phyloP scores from a whole-genome alignment of 2,797 vertebrate species.

The Taenioides sp. region DNA sequence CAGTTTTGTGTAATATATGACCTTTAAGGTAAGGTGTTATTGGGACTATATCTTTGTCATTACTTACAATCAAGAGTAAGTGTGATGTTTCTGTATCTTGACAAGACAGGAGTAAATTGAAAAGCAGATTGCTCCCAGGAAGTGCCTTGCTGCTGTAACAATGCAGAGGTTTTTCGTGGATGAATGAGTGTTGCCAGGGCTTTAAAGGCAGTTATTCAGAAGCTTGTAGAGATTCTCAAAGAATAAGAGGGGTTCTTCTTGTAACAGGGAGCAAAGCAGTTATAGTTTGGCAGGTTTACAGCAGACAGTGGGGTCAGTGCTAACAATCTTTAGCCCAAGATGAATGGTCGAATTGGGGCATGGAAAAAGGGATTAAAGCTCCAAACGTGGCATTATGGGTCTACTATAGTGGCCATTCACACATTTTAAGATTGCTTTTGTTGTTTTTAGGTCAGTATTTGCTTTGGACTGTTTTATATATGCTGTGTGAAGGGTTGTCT shows the following conservation, averaged over 20 bases:
- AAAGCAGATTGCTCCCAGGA: slow-evolving; percentile 35
- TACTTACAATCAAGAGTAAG: neutral
- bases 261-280: slow-evolving; percentile 32
- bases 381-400: slow-evolving; percentile 68
- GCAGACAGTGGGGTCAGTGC: slow-evolving; percentile 44
- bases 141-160: slow-evolving; percentile 20
- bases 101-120: neutral
- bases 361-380: slow-evolving; percentile 67
- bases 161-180: slow-evolving; percentile 53
- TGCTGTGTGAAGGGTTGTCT: neutral
- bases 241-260: slow-evolving; percentile 43
- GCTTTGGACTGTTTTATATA: neutral
- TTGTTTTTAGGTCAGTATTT: neutral
- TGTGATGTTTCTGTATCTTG: neutral
- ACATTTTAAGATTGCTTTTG: neutral
- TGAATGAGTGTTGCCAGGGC: slow-evolving; percentile 80
- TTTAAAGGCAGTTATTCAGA: slow-evolving; percentile 82
- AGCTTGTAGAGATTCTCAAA: slow-evolving; percentile 74
- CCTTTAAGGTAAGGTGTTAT: no score
- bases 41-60: neutral
- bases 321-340: slow-evolving; percentile 51
- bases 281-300: slow-evolving; percentile 62
- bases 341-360: slow-evolving; percentile 65
- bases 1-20: no score
- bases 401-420: slow-evolving; percentile 55